Evolutionary conservation across 2,888 invertebrate genomes (phyloP).

Genomic region (Tribolium freemani): DNA sequence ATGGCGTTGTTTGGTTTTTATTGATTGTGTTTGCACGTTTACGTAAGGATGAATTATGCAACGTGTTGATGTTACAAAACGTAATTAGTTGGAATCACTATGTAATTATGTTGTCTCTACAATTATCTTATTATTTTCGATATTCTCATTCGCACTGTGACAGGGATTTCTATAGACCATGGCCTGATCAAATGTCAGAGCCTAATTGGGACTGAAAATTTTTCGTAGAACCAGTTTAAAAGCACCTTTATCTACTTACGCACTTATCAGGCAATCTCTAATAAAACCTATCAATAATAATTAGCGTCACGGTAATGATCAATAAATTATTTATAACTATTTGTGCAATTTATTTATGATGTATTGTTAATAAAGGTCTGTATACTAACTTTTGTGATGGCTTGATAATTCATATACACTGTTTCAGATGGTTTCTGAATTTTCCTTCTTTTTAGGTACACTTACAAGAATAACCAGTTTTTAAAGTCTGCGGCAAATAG

Average conservation of each 20-base stretch:
- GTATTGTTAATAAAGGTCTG: background rate
- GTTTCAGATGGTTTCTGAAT: too few relatives aligned
- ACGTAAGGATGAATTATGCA: constrained; percentile 35
- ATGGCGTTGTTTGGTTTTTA: constrained; percentile 28
- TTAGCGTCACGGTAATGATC: background rate
- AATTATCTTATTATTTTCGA: constrained; percentile 6
- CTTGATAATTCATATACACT: too few relatives aligned
- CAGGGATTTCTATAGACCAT: constrained; percentile 7
- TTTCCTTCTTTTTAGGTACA: too few relatives aligned
- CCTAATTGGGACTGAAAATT: background rate
- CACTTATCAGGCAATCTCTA: background rate
- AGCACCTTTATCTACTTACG: background rate
- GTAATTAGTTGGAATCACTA: constrained; percentile 25
- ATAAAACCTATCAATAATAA: background rate
- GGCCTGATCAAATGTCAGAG: background rate
- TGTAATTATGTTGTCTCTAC: constrained; percentile 25
- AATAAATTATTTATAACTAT: background rate
- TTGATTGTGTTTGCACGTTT: constrained; percentile 19
- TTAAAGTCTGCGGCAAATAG: too few relatives aligned
- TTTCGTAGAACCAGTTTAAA: background rate
- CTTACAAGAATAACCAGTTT: too few relatives aligned
- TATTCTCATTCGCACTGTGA: background rate
- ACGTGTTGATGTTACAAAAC: constrained; percentile 27
- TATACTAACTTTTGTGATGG: too few relatives aligned
- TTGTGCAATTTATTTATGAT: background rate